phyloP scores from a whole-genome alignment of 37 sponge, comb jelly and placozoan genomes.

The Tethya wilhelma region DNA sequence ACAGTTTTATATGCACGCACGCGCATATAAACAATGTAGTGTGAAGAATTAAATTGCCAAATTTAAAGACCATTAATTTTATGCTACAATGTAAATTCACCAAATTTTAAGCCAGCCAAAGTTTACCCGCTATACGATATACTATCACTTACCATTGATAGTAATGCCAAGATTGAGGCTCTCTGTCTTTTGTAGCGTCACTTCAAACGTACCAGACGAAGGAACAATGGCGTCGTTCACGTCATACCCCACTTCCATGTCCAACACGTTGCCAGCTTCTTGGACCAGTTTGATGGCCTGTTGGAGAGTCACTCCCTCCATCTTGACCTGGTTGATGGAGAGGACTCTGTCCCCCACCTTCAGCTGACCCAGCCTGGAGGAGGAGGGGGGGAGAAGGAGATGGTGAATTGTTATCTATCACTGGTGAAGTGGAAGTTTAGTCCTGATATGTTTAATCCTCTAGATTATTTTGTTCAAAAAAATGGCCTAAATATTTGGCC shows the following conservation, averaged over 20 bases:
- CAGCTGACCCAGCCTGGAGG: constrained; percentile 22
- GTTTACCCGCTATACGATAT: no score
- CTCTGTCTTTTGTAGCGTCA: constrained; percentile 66
- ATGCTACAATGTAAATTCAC: no score
- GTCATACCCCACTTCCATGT: constrained; percentile 74
- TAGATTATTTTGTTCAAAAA: not conserved
- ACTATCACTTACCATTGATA: constrained; percentile 64
- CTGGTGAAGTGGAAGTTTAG: not conserved
- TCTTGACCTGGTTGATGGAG: constrained; percentile 51
- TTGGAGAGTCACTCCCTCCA: constrained; percentile 60
- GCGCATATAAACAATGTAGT: no score
- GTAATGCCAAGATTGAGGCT: constrained; percentile 82
- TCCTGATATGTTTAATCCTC: not conserved
- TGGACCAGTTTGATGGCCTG: constrained; percentile 74
- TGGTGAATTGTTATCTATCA: no score
- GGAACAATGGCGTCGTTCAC: constrained; percentile 73
- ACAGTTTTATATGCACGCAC: no score
- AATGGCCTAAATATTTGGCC: not conserved
- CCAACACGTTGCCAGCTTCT: constrained; percentile 53
- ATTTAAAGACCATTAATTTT: no score
- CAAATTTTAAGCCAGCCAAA: no score
- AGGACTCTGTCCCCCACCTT: constrained; percentile 70
- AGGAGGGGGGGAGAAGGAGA: not conserved
- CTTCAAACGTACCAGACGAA: constrained; percentile 81
- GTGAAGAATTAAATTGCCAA: no score